A percentile compares a stretch with the other conserved stretches of the same genome.
phyloP scores from a whole-genome alignment of 2,113 vertebrate genomes.

The Ellobius talpinus region DNA sequence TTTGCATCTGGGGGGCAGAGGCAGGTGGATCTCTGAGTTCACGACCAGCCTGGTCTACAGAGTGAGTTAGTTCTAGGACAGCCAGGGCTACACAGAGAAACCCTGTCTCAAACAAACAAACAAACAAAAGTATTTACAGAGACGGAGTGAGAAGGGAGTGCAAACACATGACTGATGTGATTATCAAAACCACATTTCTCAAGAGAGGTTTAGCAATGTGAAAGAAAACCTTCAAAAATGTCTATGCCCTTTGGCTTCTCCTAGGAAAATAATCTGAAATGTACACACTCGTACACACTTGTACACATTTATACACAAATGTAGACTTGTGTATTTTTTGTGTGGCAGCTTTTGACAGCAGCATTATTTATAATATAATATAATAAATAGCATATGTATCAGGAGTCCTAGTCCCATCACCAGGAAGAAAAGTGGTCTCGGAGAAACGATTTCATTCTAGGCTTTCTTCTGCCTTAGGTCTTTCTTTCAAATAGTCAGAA shows the following conservation, averaged over 20 bases:
- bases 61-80: neutral
- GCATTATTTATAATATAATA: neutral
- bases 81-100: neutral
- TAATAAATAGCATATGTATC: neutral
- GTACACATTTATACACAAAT: no score
- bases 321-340: neutral
- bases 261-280: conserved; percentile 42
- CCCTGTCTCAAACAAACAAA: neutral
- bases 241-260: conserved; percentile 35
- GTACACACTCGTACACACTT: neutral
- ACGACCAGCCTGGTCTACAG: neutral
- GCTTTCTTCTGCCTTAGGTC: conserved; percentile 38
- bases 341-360: neutral
- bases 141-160: conserved; percentile 16
- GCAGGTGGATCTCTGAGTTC: neutral
- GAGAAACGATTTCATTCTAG: conserved; percentile 39
- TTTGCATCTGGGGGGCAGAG: neutral
- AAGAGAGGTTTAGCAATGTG: neutral
- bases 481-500: conserved; percentile 47
- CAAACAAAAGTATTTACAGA: neutral
- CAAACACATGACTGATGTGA: neutral
- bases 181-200: neutral
- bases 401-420: conserved; percentile 24
- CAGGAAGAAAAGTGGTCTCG: conserved; percentile 35
- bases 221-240: conserved; percentile 36